Percentiles rank a stretch among this genome's conserved stretches.
These are phyloP conservation scores for Sebastes kiyomatsui DNA, from an alignment of 2,797 vertebrate genomes.

Conservation along the genomic window DNA sequence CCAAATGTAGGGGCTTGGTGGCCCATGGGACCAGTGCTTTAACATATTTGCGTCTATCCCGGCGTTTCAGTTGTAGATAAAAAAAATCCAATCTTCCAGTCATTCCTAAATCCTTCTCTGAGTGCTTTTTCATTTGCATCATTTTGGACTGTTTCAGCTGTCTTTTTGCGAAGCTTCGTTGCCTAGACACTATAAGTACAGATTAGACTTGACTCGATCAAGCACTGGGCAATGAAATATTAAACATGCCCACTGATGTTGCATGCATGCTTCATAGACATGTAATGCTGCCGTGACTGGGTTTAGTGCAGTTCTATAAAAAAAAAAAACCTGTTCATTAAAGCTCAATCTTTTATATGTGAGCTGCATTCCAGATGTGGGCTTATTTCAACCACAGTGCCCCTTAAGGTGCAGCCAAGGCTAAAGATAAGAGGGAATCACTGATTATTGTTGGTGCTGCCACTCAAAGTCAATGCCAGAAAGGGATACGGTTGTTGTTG, in stretches of 20 bases:
- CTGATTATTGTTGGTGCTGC: conserved; percentile 26
- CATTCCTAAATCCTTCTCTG: conserved; percentile 4
- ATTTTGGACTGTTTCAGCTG: conserved; percentile 5
- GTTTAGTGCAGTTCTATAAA: not conserved
- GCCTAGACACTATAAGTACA: not conserved
- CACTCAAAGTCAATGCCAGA: conserved; percentile 20
- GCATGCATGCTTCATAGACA: not conserved
- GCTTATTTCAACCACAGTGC: not conserved
- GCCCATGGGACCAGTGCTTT: too few species aligned
- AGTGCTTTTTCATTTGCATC: conserved; percentile 25
- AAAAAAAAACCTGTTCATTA: not conserved
- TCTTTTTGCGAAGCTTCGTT: not conserved
- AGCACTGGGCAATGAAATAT: conserved; percentile 22
- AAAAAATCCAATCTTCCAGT: not conserved
- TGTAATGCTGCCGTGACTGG: not conserved
- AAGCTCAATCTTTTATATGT: not conserved
- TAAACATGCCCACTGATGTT: conserved; percentile 5
- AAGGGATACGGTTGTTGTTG: not conserved
- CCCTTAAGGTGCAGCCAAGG: conserved; percentile 1
- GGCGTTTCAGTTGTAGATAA: not conserved
- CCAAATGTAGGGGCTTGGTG: too few species aligned
- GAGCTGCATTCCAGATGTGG: conserved; percentile 1
- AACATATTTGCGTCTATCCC: too few species aligned
- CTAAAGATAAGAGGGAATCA: conserved; percentile 32
- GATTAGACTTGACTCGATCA: conserved; percentile 17